A percentile compares a stretch with the other conserved stretches of the same genome.
These are phyloP conservation scores for Chrysomela aeneicollis DNA, from an alignment of 2,888 invertebrate species.

Conservation along the genomic window DNA sequence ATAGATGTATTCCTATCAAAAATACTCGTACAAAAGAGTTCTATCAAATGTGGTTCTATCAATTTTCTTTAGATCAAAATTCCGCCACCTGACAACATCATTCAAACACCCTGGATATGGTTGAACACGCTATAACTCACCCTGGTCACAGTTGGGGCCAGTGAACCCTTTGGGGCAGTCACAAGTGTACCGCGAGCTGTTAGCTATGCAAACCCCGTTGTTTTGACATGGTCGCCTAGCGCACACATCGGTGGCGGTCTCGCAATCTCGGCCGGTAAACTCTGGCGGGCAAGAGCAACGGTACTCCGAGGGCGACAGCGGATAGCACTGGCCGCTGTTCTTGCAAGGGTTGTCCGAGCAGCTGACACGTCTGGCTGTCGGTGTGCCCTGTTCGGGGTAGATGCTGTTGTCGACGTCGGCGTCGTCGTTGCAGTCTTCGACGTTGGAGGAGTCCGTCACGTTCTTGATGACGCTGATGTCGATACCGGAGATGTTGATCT, in stretches of 20 bases:
- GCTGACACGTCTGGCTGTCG: slow-evolving; percentile 46
- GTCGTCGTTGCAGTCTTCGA: slow-evolving; percentile 74
- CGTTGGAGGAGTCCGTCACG: slow-evolving; percentile 81
- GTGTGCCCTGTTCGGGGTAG: slow-evolving; percentile 39
- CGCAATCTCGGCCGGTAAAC: slow-evolving; percentile 69
- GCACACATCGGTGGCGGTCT: slow-evolving; percentile 70
- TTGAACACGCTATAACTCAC: slow-evolving; percentile 67
- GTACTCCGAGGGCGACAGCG: slow-evolving; percentile 62
- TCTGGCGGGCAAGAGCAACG: slow-evolving; percentile 65
- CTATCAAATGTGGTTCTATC: too few species aligned
- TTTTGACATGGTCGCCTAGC: slow-evolving; percentile 78
- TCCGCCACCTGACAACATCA: too few species aligned
- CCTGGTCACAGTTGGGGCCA: slow-evolving; percentile 71
- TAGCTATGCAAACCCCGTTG: slow-evolving; percentile 75
- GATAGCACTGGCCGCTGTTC: slow-evolving; percentile 72
- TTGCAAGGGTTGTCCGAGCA: slow-evolving; percentile 69
- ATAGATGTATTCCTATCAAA: too few species aligned
- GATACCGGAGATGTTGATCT: slow-evolving; percentile 75
- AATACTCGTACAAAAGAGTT: too few species aligned
- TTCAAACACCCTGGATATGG: too few species aligned
- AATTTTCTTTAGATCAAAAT: too few species aligned
- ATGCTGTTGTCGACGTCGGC: slow-evolving; percentile 56
- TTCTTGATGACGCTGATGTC: slow-evolving; percentile 76
- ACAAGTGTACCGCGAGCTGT: slow-evolving; percentile 72
- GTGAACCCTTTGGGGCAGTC: slow-evolving; percentile 82